A percentile compares a stretch with the other conserved stretches of the same genome.
Conservation (phyloP, 2,888 invertebrate genomes). For the Heliothis peltigera region DNA sequence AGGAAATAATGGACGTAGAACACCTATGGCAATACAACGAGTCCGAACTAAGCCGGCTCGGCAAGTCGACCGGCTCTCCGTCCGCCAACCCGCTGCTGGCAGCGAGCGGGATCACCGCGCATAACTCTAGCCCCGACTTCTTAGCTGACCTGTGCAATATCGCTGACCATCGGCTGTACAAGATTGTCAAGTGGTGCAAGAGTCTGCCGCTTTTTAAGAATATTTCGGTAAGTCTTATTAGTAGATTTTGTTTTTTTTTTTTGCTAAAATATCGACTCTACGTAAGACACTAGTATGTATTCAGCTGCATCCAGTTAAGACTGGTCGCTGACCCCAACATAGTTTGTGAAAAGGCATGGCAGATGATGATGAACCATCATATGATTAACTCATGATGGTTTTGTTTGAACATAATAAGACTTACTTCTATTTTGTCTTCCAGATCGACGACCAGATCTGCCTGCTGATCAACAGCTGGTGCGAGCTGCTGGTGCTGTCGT, state of each 20-base stretch:
- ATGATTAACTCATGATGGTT: no score
- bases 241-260: no score
- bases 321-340: no score
- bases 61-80: constrained; percentile 82
- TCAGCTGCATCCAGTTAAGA: no score
- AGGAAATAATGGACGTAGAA: constrained; percentile 99
- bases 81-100: constrained; percentile 85
- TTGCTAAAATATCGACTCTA: no score
- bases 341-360: no score
- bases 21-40: constrained; percentile 98
- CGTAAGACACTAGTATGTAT: no score
- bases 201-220: constrained; percentile 98
- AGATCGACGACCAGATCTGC: constrained; percentile 99
- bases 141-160: constrained; percentile 97
- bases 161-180: constrained; percentile 98
- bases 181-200: constrained; percentile 99
- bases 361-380: no score
- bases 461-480: constrained; percentile 99
- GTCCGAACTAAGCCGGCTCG: constrained; percentile 92
- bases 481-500: constrained; percentile 96
- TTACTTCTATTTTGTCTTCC: constrained; percentile 36
- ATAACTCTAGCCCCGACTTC: constrained; percentile 94
- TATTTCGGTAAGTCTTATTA: constrained; percentile 93
- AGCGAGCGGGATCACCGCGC: constrained; percentile 86
- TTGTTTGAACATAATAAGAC: no score